These are phyloP conservation scores for Danionella dracula DNA, from an alignment of 2,797 vertebrate species.

Conservation along the genomic window DNA sequence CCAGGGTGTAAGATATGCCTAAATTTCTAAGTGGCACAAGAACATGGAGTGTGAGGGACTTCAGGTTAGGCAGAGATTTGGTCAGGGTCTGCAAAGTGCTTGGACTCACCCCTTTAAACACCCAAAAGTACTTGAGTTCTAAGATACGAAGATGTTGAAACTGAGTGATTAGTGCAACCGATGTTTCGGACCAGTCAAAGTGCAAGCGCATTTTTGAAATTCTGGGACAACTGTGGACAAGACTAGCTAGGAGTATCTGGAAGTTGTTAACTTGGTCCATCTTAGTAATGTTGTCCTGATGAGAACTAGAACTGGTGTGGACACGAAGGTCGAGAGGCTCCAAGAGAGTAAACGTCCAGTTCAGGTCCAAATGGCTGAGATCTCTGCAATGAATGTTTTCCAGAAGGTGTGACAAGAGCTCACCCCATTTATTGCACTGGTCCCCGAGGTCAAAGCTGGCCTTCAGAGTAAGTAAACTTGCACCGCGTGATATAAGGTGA, in stretches of 20 bases:
- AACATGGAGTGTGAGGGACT: slow-evolving; percentile 74
- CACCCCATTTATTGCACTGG: slow-evolving; percentile 72
- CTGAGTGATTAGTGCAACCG: slow-evolving; percentile 67
- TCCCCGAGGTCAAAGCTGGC: slow-evolving; percentile 80
- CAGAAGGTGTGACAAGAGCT: slow-evolving; percentile 71
- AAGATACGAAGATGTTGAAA: slow-evolving; percentile 76
- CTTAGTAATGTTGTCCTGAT: slow-evolving; percentile 77
- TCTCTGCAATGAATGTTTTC: slow-evolving; percentile 77
- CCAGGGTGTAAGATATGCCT: slow-evolving; percentile 76
- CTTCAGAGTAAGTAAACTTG: slow-evolving; percentile 72
- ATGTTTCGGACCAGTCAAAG: slow-evolving; percentile 79
- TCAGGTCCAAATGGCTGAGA: slow-evolving; percentile 75
- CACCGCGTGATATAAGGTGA: slow-evolving; percentile 73
- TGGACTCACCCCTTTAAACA: slow-evolving; percentile 75
- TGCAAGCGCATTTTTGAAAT: slow-evolving; percentile 73
- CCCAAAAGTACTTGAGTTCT: slow-evolving; percentile 82
- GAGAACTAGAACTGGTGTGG: slow-evolving; percentile 66
- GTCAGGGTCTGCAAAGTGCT: slow-evolving; percentile 69
- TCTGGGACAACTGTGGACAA: slow-evolving; percentile 69
- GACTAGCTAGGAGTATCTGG: slow-evolving; percentile 70
- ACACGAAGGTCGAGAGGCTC: slow-evolving; percentile 73
- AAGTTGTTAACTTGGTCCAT: slow-evolving; percentile 77
- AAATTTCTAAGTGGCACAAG: slow-evolving; percentile 77
- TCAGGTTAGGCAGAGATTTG: slow-evolving; percentile 71
- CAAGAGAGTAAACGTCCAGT: slow-evolving; percentile 78